A percentile compares a stretch with the other conserved stretches of the same genome.
These are phyloP conservation scores for Dreissena polymorpha DNA, from an alignment of 1,140 invertebrate genomes.

Conservation along the genomic window DNA sequence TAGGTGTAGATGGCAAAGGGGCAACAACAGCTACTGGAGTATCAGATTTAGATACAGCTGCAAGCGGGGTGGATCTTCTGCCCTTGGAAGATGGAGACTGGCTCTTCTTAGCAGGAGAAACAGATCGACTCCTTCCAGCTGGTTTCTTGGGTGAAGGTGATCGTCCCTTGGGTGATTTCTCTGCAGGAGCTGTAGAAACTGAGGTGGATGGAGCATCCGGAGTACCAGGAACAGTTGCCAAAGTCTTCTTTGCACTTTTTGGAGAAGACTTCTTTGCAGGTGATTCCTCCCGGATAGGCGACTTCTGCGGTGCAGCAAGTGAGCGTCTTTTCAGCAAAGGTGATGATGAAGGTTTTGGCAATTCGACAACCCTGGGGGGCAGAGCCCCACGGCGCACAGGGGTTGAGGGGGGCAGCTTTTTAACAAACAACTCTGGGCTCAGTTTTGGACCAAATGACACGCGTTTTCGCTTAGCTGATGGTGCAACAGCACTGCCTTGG, in stretches of 20 bases:
- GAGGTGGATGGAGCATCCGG: too few species aligned
- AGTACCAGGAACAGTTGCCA: too few species aligned
- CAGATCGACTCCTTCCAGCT: not conserved
- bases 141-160: not conserved
- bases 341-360: slow-evolving; percentile 8
- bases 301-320: slow-evolving; percentile 33
- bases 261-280: slow-evolving; percentile 36
- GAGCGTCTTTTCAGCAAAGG: slow-evolving; percentile 54
- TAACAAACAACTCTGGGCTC: slow-evolving; percentile 81
- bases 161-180: not conserved
- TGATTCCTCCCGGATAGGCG: slow-evolving; percentile 51
- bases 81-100: not conserved
- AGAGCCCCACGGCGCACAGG: slow-evolving; percentile 79
- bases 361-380: slow-evolving; percentile 59
- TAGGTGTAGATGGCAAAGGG: slow-evolving; percentile 16
- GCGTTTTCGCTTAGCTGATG: slow-evolving; percentile 66
- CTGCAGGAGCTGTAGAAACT: not conserved
- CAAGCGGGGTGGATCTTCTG: not conserved
- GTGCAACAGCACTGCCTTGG: slow-evolving; percentile 23
- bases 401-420: slow-evolving; percentile 78
- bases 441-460: slow-evolving; percentile 81
- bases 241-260: not conserved
- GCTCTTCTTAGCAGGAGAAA: not conserved
- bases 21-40: slow-evolving; percentile 4
- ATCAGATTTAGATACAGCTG: not conserved